Evolutionary conservation across 2,888 invertebrate genomes (phyloP), one percentile per base, ranked within the genome.

Genomic region (Diarsia rubi): DNA sequence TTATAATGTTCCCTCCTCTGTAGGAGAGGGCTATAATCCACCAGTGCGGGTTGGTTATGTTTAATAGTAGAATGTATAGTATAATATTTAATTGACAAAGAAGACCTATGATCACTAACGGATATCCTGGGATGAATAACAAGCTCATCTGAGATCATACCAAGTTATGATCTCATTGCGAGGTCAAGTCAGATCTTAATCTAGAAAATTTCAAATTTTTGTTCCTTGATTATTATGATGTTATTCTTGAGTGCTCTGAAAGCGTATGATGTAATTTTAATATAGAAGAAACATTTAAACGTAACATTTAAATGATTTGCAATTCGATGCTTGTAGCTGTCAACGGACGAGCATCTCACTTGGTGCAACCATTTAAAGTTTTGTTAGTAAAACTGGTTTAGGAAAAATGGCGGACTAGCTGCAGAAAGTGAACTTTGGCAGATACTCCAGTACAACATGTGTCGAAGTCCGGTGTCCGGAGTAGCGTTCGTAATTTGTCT

Each of bases 61-160:
- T 37, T 37, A 37, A 5, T 60, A 60, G 21, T 8, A 21, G 12
- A 21, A 37, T 2, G 16, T 11, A 27, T 57, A 60, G 12, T 37
- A 37, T 60, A 12, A n/a, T 60, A n/a, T 54, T 54, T 54, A 73
- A 71, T 69, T 63, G 57, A 60, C 6, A 69, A 69, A 73, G 4
- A 67, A 79, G 59, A 68, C 21, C 21, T 65, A n/a, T 49, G 47
- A 37, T 11, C 31, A 49, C 2, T 60, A 45, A 52, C 68, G 85
- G 77, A 84, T 71, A 69, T 81, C 77, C 54, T 81, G 49, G 1
- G 63, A 80, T 75, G 75, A 82, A 69, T 83, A 78, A 81, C 75
- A 47, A 57, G 37, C 45, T 54, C 62, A 67, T 75, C 68, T 75
- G 77, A 82, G 73, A 81, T 81, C 82, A 84, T 70, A 59, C 11